Conservation (phyloP, 2,797 vertebrate species). For the Ctenosaura bakeri region DNA sequence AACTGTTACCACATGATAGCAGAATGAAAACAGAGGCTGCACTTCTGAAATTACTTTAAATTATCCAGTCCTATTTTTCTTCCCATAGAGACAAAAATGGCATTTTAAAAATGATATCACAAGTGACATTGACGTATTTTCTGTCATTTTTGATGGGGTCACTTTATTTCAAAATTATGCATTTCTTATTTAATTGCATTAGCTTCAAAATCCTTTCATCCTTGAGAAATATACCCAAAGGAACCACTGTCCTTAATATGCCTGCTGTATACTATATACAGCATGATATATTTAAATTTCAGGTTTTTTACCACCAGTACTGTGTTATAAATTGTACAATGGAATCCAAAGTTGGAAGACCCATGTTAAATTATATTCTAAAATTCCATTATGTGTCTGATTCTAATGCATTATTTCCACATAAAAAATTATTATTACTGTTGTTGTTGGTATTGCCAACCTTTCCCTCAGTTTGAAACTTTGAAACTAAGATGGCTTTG, state of each 20-base stretch:
- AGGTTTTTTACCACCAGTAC: slow-evolving; percentile 46
- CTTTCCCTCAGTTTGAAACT: no score
- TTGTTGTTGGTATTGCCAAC: no score
- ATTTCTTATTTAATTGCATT: slow-evolving; percentile 44
- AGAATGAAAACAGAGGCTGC: slow-evolving; percentile 15
- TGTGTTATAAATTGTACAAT: slow-evolving; percentile 30
- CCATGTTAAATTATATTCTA: not conserved
- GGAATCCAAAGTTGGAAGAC: not conserved
- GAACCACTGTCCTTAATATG: slow-evolving; percentile 35
- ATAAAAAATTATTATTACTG: no score
- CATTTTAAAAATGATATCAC: not conserved
- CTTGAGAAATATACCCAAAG: slow-evolving; percentile 15
- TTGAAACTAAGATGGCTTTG: no score
- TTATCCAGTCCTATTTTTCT: not conserved
- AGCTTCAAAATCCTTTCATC: slow-evolving; percentile 27
- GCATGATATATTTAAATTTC: slow-evolving; percentile 40
- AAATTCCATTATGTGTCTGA: not conserved
- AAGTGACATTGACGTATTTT: not conserved
- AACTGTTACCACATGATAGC: not conserved
- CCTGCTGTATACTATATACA: slow-evolving; percentile 37
- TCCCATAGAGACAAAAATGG: not conserved
- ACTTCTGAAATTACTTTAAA: slow-evolving; percentile 22
- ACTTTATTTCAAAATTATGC: slow-evolving; percentile 36
- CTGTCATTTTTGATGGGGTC: slow-evolving; percentile 32
- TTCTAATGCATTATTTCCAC: not conserved